Percentiles rank a stretch among this genome's conserved stretches.
Conservation (phyloP, 30 jellyfish, hydroid and myxozoan species). For the Rhopilema esculentum region DNA sequence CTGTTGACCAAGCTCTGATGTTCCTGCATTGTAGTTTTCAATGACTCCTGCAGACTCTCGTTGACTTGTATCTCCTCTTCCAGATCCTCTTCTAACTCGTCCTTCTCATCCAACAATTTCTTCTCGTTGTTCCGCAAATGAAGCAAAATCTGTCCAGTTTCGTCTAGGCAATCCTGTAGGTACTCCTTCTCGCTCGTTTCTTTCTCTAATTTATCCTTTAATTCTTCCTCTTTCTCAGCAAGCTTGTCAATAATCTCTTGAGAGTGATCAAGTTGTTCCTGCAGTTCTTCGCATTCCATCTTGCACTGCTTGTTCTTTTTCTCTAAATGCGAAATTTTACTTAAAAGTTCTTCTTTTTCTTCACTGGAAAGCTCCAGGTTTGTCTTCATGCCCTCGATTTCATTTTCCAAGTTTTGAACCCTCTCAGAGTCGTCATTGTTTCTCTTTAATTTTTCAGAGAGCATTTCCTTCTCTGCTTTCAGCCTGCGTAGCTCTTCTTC, state of each 20-base stretch:
- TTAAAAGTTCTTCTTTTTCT: slow-evolving; percentile 78
- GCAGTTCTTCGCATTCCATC: slow-evolving; percentile 90
- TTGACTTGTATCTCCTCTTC: slow-evolving; percentile 91
- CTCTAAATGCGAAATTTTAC: slow-evolving; percentile 75
- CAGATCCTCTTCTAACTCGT: slow-evolving; percentile 83
- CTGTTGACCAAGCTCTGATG: slow-evolving; percentile 75
- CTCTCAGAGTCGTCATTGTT: slow-evolving; percentile 43
- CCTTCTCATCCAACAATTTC: slow-evolving; percentile 81
- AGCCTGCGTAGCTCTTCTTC: slow-evolving; percentile 68
- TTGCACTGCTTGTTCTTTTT: slow-evolving; percentile 66
- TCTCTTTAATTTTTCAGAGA: slow-evolving; percentile 32
- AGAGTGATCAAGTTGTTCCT: slow-evolving; percentile 93
- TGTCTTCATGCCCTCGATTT: slow-evolving; percentile 44
- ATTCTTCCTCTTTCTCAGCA: slow-evolving; percentile 85
- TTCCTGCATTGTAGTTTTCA: slow-evolving; percentile 78
- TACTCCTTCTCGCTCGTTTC: slow-evolving; percentile 87
- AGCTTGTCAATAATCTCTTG: slow-evolving; percentile 91
- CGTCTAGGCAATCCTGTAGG: slow-evolving; percentile 93
- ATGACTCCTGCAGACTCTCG: slow-evolving; percentile 84
- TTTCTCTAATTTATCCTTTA: slow-evolving; percentile 59
- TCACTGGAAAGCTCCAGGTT: slow-evolving; percentile 65
- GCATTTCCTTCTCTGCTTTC: slow-evolving; percentile 56
- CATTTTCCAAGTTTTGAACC: slow-evolving; percentile 37
- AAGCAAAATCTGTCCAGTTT: slow-evolving; percentile 86
- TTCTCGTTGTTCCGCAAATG: slow-evolving; percentile 83